Conservation (phyloP, 2,113 vertebrate genomes). For the Microcebus griseorufus region DNA sequence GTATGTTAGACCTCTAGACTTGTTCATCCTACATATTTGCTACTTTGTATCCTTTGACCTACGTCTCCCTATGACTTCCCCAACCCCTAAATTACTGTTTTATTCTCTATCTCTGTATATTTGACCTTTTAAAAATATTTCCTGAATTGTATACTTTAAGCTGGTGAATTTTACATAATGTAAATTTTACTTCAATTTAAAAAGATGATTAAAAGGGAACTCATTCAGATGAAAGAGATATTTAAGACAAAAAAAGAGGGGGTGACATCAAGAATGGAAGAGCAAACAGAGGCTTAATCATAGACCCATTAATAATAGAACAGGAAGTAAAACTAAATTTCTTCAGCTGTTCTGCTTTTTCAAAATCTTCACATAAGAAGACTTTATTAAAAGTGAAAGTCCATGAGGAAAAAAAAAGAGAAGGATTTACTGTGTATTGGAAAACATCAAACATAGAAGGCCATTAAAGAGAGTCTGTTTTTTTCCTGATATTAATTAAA, state of each 20-base stretch:
- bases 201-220: background rate
- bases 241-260: background rate
- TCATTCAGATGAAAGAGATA: background rate
- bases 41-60: background rate
- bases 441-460: slow-evolving; percentile 37
- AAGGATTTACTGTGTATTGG: background rate
- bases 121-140: background rate
- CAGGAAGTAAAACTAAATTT: background rate
- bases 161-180: background rate
- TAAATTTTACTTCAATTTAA: background rate
- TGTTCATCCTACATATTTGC: background rate
- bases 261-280: background rate
- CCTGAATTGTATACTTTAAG: background rate
- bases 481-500: slow-evolving; percentile 58
- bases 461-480: slow-evolving; percentile 37
- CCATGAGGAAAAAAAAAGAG: background rate
- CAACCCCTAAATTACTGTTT: background rate
- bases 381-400: slow-evolving; percentile 64
- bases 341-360: slow-evolving; percentile 22
- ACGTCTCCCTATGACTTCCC: rapidly evolving
- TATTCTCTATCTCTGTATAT: background rate
- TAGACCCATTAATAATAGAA: background rate
- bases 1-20: background rate
- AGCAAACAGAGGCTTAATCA: background rate
- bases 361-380: background rate